These are phyloP conservation scores for Epizoanthus scotinus DNA, from an alignment of 92 coral and sea anemone species.

Conservation along the genomic window DNA sequence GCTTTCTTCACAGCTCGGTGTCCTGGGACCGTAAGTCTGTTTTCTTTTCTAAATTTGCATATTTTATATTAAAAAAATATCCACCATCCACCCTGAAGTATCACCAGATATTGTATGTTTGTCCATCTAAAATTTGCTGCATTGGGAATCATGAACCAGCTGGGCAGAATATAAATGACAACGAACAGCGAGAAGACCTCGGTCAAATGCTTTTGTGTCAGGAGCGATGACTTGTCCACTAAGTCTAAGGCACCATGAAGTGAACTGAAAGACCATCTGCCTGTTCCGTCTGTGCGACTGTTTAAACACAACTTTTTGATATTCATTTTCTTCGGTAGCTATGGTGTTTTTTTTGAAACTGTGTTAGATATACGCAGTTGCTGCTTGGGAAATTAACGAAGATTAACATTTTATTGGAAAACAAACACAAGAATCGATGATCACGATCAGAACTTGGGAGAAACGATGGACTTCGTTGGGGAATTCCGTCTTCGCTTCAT, in stretches of 20 bases:
- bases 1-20: no score
- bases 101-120: no score
- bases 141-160: conserved; percentile 9
- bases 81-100: no score
- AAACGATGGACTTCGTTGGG: no score
- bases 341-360: conserved; percentile 58
- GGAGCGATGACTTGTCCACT: conserved; percentile 1
- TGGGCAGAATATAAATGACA: conserved; percentile 4
- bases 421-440: conserved; percentile 13
- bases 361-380: conserved; percentile 50
- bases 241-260: no score
- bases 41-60: no score
- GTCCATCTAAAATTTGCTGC: no score
- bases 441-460: no score
- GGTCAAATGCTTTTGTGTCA: not conserved
- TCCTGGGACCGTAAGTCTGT: no score
- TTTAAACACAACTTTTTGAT: conserved; percentile 46
- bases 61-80: no score
- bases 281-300: conserved; percentile 40
- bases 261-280: conserved; percentile 10
- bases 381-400: conserved; percentile 30
- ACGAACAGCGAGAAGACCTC: not conserved
- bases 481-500: not conserved
- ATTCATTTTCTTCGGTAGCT: conserved; percentile 49
- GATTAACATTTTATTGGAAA: conserved; percentile 38